Base-by-base conservation (phyloP, 2,113 vertebrate genomes). In the Brachirus orientalis region DNA sequence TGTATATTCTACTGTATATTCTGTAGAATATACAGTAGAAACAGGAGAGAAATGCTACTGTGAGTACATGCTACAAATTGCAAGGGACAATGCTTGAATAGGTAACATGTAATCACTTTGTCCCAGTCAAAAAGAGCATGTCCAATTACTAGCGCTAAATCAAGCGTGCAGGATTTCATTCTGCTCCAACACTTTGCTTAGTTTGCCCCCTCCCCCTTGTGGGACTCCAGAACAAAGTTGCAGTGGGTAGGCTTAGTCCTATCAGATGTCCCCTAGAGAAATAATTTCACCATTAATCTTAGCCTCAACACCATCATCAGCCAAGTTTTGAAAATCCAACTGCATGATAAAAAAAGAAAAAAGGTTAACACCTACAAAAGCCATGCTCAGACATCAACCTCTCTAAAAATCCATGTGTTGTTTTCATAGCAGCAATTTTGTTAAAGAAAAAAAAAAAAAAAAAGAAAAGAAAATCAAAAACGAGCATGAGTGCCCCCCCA, bases 101-200 rank as follows among this genome's bases (percentile, higher is more conserved):
- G 81, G 86, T 79, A 89, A 88, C 85, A 83, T 89, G 88, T 88
- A 86, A 90, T 89, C 86, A 89, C 82, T 91, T 90, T 89, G 88
- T 89, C 76, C 84, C 73, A 86, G 84, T 88, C 88, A 88, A 83
- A 89, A 90, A 83, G 80, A 87, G 79, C 86, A 89, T 89, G 89
- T 90, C 90, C 90, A 90, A 90, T 90, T 91, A 90, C 84, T 69
- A 62, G 72, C 68, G 83, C 73, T 86, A 88, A 90, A 87, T 88
- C 88, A 90, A 90, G 89, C 84, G 56, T 85, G 81, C 59, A 74
- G 79, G 59, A 73, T 75, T 79, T 80, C 77, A 72, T 82, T 62
- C 82, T 70, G 79, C 80, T 79, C 65, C 69, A 62, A 74, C 76
- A 85, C 77, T 87, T 86, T 82, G 85, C 83, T 79, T 81, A 65